phyloP scores from a whole-genome alignment of 2,797 vertebrate genomes.

The Platalea minor region DNA sequence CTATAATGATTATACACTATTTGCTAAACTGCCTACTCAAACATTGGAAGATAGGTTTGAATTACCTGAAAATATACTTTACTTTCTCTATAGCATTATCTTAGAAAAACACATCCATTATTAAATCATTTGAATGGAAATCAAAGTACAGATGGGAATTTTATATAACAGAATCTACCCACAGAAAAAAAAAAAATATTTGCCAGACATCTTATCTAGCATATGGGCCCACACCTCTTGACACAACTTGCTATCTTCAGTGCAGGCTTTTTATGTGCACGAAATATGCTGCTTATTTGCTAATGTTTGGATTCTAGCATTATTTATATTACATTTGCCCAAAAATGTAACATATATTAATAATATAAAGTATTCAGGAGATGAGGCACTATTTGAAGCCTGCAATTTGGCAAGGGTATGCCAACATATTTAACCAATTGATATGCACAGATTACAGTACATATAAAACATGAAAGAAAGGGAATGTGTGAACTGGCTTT shows the following conservation, averaged over 20 bases:
- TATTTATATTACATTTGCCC: constrained; percentile 6
- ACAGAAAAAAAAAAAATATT: not conserved
- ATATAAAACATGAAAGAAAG: constrained; percentile 48
- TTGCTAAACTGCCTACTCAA: constrained; percentile 34
- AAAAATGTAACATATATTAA: constrained; percentile 35
- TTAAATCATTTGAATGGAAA: constrained; percentile 42
- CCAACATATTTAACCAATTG: not conserved
- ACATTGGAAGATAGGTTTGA: not conserved
- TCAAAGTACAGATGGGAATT: constrained; percentile 51
- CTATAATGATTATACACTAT: not conserved
- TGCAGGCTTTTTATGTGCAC: not conserved
- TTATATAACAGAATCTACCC: constrained; percentile 24
- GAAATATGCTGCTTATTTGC: not conserved
- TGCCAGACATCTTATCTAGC: constrained; percentile 29
- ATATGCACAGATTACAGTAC: constrained; percentile 39
- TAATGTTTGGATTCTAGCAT: not conserved
- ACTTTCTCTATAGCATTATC: not conserved
- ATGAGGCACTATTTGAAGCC: constrained; percentile 31
- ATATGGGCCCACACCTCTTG: constrained; percentile 23
- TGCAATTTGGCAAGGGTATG: not conserved
- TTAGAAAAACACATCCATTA: constrained; percentile 35
- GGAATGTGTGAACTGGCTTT: constrained; percentile 32
- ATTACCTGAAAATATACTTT: constrained; percentile 11
- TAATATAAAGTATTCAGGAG: not conserved
- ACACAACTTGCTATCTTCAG: constrained; percentile 19